Base-by-base conservation (phyloP, 2,797 vertebrate genomes). In the Onychomys torridus region DNA sequence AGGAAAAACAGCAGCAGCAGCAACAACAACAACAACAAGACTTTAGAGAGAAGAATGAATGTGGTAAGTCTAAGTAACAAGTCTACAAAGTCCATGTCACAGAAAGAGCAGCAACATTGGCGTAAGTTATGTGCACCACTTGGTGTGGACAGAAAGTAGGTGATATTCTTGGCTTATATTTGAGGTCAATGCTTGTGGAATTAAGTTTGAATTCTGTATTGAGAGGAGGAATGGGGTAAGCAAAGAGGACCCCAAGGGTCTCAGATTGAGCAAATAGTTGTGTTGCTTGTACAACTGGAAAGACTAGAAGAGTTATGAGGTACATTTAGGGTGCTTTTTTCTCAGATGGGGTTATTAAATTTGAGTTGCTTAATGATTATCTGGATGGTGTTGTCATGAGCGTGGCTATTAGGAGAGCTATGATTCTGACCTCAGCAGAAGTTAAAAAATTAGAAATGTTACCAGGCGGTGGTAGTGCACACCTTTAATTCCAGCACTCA, bases 391-490 rank as follows among this genome's bases (percentile, higher is more conserved):
- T 90, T 81, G 46, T 97, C 34, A 32, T 77, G 21, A 52, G 6
- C 23, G 32, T 82, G 46, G 7, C 5, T 95, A 43, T 93, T 52
- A 73, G 40, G 40, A 71, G 49, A 94, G n/a, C 78, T 94, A 46
- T 91, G 75, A 78, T 83, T 89, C 78, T 89, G 69, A 59, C 34
- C 61, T 49, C 59, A 91, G 52, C 79, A 59, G 40, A 94, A 89
- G 89, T 49, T 94, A 59, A 76, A 71, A 90, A 82, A 63, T 76
- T 86, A 97, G 49, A 43, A 34, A 52, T 52, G 13, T 52, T 52
- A 13, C 52, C 52, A 52, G 52, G 52, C 14, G 52, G 52, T 52
- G 52, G 52, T 52, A 13, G 52, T 13, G 13, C 52, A 52, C 13
- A 52, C 52, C 52, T 52, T 52, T 52, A 52, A 52, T 52, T 2